These are phyloP conservation scores for Bucorvus abyssinicus DNA, from an alignment of 2,797 vertebrate genomes.

Conservation along the genomic window DNA sequence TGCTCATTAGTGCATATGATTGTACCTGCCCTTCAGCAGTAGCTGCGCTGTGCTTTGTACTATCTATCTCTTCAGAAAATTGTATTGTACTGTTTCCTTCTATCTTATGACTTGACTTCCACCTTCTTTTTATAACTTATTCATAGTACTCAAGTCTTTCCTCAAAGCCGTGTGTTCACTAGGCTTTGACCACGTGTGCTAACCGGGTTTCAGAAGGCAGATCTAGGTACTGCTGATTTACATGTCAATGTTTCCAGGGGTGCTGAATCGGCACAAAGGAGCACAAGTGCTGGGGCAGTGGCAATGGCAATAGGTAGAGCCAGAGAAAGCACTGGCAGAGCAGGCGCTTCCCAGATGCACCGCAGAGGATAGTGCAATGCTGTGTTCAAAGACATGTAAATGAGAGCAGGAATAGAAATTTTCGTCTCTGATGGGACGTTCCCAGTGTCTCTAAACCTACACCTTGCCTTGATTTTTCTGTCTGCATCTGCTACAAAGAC, in stretches of 20 bases:
- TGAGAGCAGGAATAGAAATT: neutral
- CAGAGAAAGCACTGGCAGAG: neutral
- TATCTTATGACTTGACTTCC: neutral
- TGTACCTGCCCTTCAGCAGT: neutral
- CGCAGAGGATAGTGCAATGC: accelerated
- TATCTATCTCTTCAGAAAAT: neutral
- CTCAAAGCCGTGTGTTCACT: neutral
- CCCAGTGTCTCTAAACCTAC: neutral
- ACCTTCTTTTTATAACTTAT: neutral
- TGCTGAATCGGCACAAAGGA: neutral
- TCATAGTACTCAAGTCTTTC: neutral
- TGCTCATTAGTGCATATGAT: neutral
- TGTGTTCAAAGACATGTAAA: neutral
- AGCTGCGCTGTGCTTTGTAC: neutral
- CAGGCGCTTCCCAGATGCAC: neutral
- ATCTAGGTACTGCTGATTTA: neutral
- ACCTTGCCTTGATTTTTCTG: neutral
- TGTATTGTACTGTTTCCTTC: neutral
- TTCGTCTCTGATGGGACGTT: neutral
- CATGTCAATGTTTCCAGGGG: neutral
- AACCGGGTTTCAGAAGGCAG: neutral
- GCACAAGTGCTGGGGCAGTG: neutral
- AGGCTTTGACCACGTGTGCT: neutral
- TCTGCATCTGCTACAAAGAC: neutral
- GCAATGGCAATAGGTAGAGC: neutral